Evolutionary conservation across 2,888 invertebrate genomes (phyloP).

Genomic region (Phengaris alcon): DNA sequence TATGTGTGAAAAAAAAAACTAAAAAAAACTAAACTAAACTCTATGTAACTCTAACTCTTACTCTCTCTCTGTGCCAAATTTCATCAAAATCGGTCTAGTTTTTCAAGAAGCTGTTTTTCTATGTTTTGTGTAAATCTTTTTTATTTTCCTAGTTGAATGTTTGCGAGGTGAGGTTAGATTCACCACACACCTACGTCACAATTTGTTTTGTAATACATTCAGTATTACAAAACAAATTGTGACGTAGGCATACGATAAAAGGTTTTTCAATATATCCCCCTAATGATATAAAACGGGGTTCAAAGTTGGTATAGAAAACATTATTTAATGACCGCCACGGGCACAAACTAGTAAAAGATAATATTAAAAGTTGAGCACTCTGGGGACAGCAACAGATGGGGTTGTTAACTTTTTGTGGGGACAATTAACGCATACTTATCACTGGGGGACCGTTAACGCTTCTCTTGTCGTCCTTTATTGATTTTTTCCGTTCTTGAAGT

Average conservation of each 20-base stretch:
- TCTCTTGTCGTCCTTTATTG: constrained; percentile 2
- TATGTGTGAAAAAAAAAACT: too few species aligned
- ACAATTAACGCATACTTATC: constrained; percentile 26
- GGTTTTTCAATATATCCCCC: not conserved
- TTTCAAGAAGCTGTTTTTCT: too few species aligned
- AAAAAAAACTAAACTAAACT: too few species aligned
- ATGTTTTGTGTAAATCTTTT: too few species aligned
- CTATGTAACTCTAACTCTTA: too few species aligned
- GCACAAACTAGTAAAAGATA: not conserved
- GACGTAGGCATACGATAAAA: not conserved
- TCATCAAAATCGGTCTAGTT: too few species aligned
- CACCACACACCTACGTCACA: too few species aligned
- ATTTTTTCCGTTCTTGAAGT: not conserved
- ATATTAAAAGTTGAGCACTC: constrained; percentile 5
- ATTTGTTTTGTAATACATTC: too few species aligned
- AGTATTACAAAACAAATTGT: too few species aligned
- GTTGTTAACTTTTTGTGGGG: constrained; percentile 28
- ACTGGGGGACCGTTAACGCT: not conserved
- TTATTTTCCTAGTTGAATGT: too few species aligned
- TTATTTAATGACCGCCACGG: constrained; percentile 9
- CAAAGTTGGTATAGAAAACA: not conserved
- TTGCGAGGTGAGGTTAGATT: too few species aligned
- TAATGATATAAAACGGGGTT: constrained; percentile 5
- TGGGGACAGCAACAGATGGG: constrained; percentile 23
- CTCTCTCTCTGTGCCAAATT: too few species aligned